phyloP scores from a whole-genome alignment of 1,140 invertebrate genomes.

The Diploscapter pachys region DNA sequence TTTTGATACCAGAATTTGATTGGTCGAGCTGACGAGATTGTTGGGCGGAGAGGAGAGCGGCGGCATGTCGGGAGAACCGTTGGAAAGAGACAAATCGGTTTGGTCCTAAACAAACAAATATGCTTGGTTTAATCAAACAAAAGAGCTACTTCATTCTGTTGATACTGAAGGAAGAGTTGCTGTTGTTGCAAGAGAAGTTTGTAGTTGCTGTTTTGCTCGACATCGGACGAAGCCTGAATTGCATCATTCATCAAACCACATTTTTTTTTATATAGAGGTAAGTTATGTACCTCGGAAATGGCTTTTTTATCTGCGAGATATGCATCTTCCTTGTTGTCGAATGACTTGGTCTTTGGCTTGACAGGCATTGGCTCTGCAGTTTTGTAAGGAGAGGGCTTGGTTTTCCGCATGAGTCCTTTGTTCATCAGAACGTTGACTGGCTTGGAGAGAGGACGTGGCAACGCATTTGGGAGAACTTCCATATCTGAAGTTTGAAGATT shows the following conservation, averaged over 20 bases:
- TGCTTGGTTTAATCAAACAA: neutral
- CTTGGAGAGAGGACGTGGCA: conserved; percentile 4
- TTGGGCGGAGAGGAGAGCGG: too few relatives aligned
- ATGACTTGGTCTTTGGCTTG: too few relatives aligned
- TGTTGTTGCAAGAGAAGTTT: conserved; percentile 12
- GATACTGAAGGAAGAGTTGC: conserved; percentile 12
- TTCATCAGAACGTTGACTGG: conserved; percentile 2
- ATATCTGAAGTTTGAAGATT: conserved; percentile 8
- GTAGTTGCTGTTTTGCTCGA: conserved; percentile 5
- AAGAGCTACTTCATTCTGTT: neutral
- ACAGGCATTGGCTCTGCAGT: too few relatives aligned
- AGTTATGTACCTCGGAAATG: too few relatives aligned
- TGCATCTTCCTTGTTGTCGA: too few relatives aligned
- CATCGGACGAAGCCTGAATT: too few relatives aligned
- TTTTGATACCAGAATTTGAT: neutral
- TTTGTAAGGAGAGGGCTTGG: too few relatives aligned
- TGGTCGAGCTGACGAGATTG: neutral
- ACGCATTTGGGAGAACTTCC: conserved; percentile 4
- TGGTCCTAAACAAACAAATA: conserved; percentile 1
- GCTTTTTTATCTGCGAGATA: too few relatives aligned
- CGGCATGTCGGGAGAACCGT: too few relatives aligned
- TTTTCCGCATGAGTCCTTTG: conserved; percentile 11
- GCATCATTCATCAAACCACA: too few relatives aligned
- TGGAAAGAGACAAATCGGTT: neutral
- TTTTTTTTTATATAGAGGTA: too few relatives aligned